These are phyloP conservation scores for Tor tambroides DNA, from an alignment of 2,113 vertebrate species.

Conservation along the genomic window DNA sequence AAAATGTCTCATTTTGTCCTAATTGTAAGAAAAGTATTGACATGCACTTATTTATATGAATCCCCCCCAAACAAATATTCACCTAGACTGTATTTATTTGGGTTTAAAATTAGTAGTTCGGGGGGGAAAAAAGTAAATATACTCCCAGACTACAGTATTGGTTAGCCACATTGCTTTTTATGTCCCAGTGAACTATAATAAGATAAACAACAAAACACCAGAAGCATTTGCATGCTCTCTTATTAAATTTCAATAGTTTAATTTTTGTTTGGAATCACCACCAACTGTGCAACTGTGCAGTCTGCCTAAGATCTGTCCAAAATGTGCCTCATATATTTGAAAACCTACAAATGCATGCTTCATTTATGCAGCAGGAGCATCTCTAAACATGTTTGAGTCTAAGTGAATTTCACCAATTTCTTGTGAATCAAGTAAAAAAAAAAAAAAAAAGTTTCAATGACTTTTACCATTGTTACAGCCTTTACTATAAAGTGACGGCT, in stretches of 20 bases:
- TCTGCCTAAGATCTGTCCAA: neutral
- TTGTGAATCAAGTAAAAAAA: neutral
- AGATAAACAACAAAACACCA: neutral
- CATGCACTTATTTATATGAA: constrained; percentile 47
- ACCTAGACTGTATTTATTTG: constrained; percentile 45
- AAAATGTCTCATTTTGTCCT: constrained; percentile 56
- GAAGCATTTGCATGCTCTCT: neutral
- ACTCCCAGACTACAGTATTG: constrained; percentile 3
- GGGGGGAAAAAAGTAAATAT: neutral
- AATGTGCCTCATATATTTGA: constrained; percentile 8
- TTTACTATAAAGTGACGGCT: neutral
- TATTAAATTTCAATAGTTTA: neutral
- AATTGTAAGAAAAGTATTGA: constrained; percentile 74
- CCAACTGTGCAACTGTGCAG: neutral
- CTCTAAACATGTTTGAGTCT: neutral
- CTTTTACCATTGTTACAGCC: neutral
- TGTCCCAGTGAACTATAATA: neutral
- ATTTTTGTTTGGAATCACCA: neutral
- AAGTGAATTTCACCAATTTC: neutral
- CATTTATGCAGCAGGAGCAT: neutral
- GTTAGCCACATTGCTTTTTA: neutral
- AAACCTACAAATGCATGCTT: neutral
- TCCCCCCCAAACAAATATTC: neutral
- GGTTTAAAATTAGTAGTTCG: constrained; percentile 3
- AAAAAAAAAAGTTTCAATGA: neutral